Conservation (phyloP, 2,113 vertebrate species). For the Rattus rattus region DNA sequence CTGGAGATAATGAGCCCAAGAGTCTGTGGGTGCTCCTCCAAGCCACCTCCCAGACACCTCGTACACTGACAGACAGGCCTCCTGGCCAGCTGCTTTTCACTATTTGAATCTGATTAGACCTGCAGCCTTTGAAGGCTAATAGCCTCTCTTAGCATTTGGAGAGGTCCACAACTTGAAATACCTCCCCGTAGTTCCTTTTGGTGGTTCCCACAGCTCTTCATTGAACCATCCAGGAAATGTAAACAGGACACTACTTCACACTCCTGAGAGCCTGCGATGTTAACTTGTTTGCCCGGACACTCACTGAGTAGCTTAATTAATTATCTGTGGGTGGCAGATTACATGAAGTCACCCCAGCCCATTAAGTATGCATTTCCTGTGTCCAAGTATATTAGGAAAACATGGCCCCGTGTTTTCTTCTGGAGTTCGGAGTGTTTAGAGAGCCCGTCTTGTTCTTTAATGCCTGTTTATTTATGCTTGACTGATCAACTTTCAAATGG, state of each 20-base stretch:
- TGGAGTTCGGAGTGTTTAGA: not conserved
- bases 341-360: not conserved
- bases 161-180: slow-evolving; percentile 43
- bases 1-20: slow-evolving; percentile 66
- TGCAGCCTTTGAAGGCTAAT: slow-evolving; percentile 46
- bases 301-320: slow-evolving; percentile 61
- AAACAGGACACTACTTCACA: slow-evolving; percentile 66
- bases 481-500: slow-evolving; percentile 47
- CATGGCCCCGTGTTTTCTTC: not conserved
- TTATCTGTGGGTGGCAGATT: slow-evolving; percentile 57
- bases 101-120: slow-evolving; percentile 56
- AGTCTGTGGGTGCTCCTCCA: slow-evolving; percentile 41
- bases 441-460: not conserved
- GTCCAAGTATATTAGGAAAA: slow-evolving; percentile 1
- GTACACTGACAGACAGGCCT: slow-evolving; percentile 38
- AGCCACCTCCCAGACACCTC: not conserved
- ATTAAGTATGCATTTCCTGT: not conserved
- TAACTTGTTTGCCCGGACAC: slow-evolving; percentile 57
- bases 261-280: not conserved
- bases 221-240: slow-evolving; percentile 62
- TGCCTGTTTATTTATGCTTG: not conserved
- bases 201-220: slow-evolving; percentile 50
- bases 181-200: slow-evolving; percentile 3
- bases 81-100: slow-evolving; percentile 63
- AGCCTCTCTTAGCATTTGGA: slow-evolving; percentile 54